Base-by-base conservation (phyloP, 2,888 invertebrate species). In the Malachius bipustulatus region DNA sequence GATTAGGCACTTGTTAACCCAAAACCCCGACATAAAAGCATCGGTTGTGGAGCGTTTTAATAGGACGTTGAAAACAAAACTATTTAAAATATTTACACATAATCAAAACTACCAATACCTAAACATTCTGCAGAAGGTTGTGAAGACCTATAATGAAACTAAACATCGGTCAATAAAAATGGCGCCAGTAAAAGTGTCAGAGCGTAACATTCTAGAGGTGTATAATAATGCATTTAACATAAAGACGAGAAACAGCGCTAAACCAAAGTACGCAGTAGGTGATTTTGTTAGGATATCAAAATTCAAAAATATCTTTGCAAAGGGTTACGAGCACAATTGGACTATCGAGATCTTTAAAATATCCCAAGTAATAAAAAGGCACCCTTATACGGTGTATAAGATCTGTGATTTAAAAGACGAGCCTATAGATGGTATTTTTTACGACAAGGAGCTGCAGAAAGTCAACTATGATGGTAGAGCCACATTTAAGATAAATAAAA, bases 331-430 rank as follows among this genome's bases (percentile, higher is more conserved):
- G 15, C 32, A 27, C 2, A 46, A 8, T n/a, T n/a, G n/a, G n/a
- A n/a, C n/a, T n/a, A n/a, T n/a, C n/a, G n/a, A n/a, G n/a, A n/a
- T n/a, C n/a, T 50, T 51, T 36, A 40, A 40, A 19, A 46, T 53
- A 14, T 13, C 11, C 3, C 35, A 43, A 4, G 40, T 46, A 16
- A 26, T 46, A 1, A 29, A 32, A 1, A 35, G 47, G 32, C 24
- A 32, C n/a, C 48, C 45, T n/a, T n/a, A n/a, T 2, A 38, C 41
- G 2, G 48, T 50, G 1, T 55, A 56, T 36, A 38, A 38, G 14
- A 24, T 52, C 8, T 4, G 32, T 10, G 51, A 52, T 40, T 37
- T 44, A 35, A 12, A 31, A 33, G 3, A n/a, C n/a, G n/a, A n/a
- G n/a, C n/a, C n/a, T n/a, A n/a, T n/a, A n/a, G n/a, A n/a, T n/a